phyloP scores from a whole-genome alignment of 92 coral and sea anemone species.

The Paragorgia papillata region DNA sequence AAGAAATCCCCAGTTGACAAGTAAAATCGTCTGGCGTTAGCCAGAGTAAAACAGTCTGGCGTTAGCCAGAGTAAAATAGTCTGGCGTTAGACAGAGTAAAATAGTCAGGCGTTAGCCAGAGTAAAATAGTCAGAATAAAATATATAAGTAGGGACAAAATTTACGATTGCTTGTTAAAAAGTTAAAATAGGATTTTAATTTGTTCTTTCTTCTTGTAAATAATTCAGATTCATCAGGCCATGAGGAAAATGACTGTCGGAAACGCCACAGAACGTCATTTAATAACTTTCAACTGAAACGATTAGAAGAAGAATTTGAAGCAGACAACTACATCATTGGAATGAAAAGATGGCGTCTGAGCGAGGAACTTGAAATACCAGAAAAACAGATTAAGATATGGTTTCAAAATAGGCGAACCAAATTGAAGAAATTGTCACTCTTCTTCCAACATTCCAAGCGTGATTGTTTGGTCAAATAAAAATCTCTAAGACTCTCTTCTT shows the following conservation, averaged over 20 bases:
- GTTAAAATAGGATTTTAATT: neutral
- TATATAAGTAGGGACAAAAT: no score
- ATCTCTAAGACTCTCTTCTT: no score
- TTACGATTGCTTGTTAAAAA: no score
- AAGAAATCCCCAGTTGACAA: no score
- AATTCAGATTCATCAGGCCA: neutral
- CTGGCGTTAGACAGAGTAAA: no score
- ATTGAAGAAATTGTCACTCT: slow-evolving; percentile 9
- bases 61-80: no score
- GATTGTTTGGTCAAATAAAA: neutral
- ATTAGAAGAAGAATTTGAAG: slow-evolving; percentile 32
- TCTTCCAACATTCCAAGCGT: neutral
- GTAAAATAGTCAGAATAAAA: no score
- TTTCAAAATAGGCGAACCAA: slow-evolving; percentile 38
- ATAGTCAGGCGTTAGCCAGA: no score
- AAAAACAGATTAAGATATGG: slow-evolving; percentile 44
- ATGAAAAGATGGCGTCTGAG: slow-evolving; percentile 47
- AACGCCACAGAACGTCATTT: slow-evolving; percentile 42
- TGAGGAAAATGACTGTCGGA: slow-evolving; percentile 8
- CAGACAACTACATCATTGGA: slow-evolving; percentile 36
- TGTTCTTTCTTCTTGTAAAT: neutral
- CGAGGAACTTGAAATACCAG: slow-evolving; percentile 40
- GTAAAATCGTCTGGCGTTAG: no score
- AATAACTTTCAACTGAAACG: slow-evolving; percentile 7
- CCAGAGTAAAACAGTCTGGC: no score